Conservation (phyloP, 2,888 invertebrate species). For the Lepas anatifera region DNA sequence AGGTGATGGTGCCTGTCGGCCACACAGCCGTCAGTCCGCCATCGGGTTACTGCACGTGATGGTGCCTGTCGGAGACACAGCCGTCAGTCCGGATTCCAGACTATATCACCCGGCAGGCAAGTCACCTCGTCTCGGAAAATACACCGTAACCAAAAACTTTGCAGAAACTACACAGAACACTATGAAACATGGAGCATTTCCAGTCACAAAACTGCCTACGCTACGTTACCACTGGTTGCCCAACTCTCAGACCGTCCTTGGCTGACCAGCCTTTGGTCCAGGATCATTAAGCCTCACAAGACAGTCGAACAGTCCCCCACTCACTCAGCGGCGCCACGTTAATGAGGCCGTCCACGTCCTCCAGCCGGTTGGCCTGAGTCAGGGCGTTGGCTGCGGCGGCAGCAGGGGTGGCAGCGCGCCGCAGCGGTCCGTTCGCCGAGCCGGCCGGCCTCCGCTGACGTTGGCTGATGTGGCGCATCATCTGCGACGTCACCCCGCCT, state of each 20-base stretch:
- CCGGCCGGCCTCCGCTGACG: constrained; percentile 7
- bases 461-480: constrained; percentile 45
- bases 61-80: constrained; percentile 40
- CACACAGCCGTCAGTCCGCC: no score
- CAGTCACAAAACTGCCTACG: no score
- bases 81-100: no score
- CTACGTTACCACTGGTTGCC: background rate
- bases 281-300: no score
- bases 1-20: constrained; percentile 50
- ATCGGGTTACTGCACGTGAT: constrained; percentile 70
- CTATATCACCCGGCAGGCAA: no score
- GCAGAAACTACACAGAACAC: no score
- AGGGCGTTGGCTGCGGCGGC: constrained; percentile 4
- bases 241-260: no score
- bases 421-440: background rate
- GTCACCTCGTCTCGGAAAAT: no score
- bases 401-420: background rate
- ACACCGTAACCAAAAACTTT: no score
- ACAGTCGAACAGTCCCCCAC: background rate
- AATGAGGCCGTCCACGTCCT: constrained; percentile 56
- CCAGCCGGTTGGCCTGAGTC: constrained; percentile 35
- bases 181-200: no score
- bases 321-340: constrained; percentile 78
- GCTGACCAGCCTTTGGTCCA: no score
- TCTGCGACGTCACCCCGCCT: constrained; percentile 52